Evolutionary conservation across 2,113 vertebrate species (phyloP).

Genomic region (Meleagris gallopavo): DNA sequence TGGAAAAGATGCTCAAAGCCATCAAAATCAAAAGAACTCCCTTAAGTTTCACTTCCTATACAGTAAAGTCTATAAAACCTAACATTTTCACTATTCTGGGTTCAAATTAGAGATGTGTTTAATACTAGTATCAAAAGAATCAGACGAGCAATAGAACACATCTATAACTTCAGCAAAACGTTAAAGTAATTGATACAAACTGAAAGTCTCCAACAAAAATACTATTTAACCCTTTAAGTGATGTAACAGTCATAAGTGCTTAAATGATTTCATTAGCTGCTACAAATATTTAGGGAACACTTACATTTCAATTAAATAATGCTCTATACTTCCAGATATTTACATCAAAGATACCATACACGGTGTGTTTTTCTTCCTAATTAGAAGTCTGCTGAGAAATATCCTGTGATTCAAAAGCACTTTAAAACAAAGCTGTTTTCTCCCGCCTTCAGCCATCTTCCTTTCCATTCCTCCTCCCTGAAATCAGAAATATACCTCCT

Average conservation of each 20-base stretch:
- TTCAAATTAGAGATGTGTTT: background rate
- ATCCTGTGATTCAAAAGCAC: background rate
- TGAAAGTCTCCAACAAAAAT: background rate
- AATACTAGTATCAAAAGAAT: background rate
- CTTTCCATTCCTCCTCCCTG: background rate
- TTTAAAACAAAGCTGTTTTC: background rate
- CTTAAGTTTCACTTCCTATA: constrained; percentile 42
- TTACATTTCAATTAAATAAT: background rate
- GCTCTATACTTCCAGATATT: background rate
- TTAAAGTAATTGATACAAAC: constrained; percentile 16
- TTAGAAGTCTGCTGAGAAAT: background rate
- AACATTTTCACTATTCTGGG: background rate
- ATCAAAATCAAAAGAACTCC: constrained; percentile 57
- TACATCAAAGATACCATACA: background rate
- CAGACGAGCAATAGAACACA: background rate
- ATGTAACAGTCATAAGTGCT: background rate
- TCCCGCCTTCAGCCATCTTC: rapidly evolving
- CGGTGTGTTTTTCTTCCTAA: background rate
- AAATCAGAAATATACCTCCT: background rate
- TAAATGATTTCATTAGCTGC: background rate
- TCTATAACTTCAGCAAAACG: background rate
- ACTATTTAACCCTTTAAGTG: constrained; percentile 14
- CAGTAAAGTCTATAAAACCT: constrained; percentile 9
- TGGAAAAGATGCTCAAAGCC: constrained; percentile 74
- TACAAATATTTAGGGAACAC: background rate